phyloP scores from a whole-genome alignment of 2,113 vertebrate species.

The Thomomys bottae region DNA sequence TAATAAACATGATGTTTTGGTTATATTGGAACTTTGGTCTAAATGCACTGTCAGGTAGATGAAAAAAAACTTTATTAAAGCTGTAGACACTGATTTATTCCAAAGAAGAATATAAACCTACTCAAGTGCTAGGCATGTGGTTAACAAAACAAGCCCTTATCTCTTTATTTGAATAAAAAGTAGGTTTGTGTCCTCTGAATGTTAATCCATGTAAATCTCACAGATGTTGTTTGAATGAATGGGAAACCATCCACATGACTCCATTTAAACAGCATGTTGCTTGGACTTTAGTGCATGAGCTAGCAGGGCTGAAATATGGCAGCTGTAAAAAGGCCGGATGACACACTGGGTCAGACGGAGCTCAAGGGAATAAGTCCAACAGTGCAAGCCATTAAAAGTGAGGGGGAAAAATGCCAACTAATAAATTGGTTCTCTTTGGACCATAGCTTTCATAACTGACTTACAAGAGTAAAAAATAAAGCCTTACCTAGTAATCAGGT shows the following conservation, averaged over 20 bases:
- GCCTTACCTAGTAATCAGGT: neutral
- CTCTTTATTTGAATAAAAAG: conserved; percentile 58
- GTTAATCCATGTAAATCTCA: conserved; percentile 69
- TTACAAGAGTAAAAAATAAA: neutral
- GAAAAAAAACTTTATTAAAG: conserved; percentile 56
- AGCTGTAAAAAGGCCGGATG: conserved; percentile 31
- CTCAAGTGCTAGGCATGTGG: neutral
- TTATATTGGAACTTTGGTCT: neutral
- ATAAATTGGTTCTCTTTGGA: conserved; percentile 46
- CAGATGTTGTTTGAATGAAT: conserved; percentile 66
- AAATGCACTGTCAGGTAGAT: neutral
- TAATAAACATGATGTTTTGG: conserved; percentile 15
- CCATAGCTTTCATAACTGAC: neutral
- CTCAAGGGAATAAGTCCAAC: conserved; percentile 13
- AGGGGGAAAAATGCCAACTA: conserved; percentile 20
- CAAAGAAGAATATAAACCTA: conserved; percentile 31
- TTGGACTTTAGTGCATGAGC: conserved; percentile 45
- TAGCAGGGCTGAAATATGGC: conserved; percentile 25
- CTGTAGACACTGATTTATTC: neutral
- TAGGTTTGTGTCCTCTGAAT: conserved; percentile 61
- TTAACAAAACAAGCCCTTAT: conserved; percentile 1
- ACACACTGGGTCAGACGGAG: conserved; percentile 6
- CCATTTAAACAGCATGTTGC: conserved; percentile 55
- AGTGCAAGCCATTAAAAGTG: conserved; percentile 19
- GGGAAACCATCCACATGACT: conserved; percentile 56